Conservation (phyloP, 2,113 vertebrate genomes). For the Girardinichthys multiradiatus region DNA sequence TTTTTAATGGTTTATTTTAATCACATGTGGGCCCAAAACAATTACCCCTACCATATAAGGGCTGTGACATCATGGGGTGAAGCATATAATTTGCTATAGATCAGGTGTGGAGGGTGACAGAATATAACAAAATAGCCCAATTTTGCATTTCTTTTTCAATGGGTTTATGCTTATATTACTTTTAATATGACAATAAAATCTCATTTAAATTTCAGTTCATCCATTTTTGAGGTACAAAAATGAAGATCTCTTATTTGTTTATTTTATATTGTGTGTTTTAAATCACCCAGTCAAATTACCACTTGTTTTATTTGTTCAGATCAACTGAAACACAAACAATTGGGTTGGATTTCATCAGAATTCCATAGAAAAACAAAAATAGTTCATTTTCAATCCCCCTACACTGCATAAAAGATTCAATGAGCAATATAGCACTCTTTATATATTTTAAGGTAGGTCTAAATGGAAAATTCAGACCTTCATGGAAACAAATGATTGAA, state of each 20-base stretch:
- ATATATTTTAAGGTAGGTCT: no score
- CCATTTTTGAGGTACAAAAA: no score
- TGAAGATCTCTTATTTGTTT: no score
- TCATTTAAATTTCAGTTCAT: no score
- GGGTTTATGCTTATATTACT: no score
- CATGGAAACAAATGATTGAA: background rate
- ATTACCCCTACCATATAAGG: background rate
- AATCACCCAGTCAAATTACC: no score
- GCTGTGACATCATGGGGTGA: background rate
- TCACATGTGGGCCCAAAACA: background rate
- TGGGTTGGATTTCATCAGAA: background rate
- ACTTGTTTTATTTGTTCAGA: no score
- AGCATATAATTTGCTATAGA: background rate
- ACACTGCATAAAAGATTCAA: background rate
- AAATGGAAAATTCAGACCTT: background rate
- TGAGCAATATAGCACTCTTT: no score
- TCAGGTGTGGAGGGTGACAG: background rate
- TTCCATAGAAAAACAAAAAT: background rate
- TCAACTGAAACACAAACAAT: background rate
- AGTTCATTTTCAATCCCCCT: no score
- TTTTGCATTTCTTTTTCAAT: background rate
- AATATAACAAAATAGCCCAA: background rate
- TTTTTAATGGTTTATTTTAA: background rate
- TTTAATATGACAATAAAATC: no score
- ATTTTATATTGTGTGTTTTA: background rate